Evolutionary conservation across 2,888 invertebrate genomes (phyloP), one percentile per base, ranked within the genome.

Genomic region (Polyommatus iphigenia): DNA sequence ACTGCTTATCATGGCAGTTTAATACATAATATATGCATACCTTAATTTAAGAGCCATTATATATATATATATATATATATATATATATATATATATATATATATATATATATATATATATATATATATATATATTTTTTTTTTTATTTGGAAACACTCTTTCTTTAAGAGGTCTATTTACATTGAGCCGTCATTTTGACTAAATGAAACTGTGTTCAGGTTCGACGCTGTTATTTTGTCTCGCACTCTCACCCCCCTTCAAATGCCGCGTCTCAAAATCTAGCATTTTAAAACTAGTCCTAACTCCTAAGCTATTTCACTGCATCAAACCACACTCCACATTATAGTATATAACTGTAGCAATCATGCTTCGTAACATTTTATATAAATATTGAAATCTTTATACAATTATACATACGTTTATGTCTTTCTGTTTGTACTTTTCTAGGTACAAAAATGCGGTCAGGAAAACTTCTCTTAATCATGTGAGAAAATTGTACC

Each of bases 191-290:
- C 29, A 4, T 20, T 67, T 67, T 15, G 15, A 54, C 18, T 7
- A 29, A 75, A 75, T 54, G 7, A 75, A 75, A 29, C 29, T 50
- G 5, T 15, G 8, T 75, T 24, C 4, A 50, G 24, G 7, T 24
- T 75, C 75, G 75, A 75, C 15, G 46, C 75, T 75, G 75, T 75
- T 75, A 75, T 75, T 50, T 75, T 75, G 50, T 75, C 75, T 75
- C 50, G 50, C 18, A 29, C 15, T 75, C 54, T 54, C 7, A 67
- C 24, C 67, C 83, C 85, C 83, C 84, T 83, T 82, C 82, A 81
- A 79, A 83, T 81, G 80, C 79, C 79, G 78, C 79, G 81, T 83
- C 79, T 85, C 86, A 85, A 81, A 62, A 77, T 82, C 86, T 87
- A 87, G 85, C 85, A 80, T 82, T 79, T 80, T 78, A 79, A 75